These are phyloP conservation scores for Agrochola litura DNA, from an alignment of 2,888 invertebrate species.

Conservation along the genomic window DNA sequence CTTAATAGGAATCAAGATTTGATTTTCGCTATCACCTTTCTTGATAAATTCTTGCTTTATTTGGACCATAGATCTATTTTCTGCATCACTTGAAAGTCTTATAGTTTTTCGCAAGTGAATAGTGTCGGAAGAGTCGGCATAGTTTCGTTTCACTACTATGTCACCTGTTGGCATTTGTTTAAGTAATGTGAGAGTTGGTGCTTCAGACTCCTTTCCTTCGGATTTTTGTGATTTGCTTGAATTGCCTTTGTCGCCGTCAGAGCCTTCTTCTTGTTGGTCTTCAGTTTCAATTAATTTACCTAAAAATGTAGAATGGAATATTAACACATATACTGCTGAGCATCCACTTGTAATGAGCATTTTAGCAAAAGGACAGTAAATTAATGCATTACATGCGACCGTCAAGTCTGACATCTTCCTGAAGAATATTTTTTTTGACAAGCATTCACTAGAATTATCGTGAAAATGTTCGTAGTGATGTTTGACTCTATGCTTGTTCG, in stretches of 20 bases:
- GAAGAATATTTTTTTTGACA: no score
- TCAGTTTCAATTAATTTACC: constrained; percentile 92
- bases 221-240: constrained; percentile 77
- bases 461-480: no score
- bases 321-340: constrained; percentile 4
- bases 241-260: constrained; percentile 86
- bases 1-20: constrained; percentile 87
- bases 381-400: no score
- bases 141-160: constrained; percentile 85
- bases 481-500: no score
- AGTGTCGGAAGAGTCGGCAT: constrained; percentile 82
- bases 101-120: constrained; percentile 86
- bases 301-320: constrained; percentile 67
- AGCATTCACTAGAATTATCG: no score
- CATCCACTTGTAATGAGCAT: no score
- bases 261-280: constrained; percentile 90
- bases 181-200: constrained; percentile 83
- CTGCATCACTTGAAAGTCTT: constrained; percentile 85
- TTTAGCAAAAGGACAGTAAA: no score
- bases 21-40: constrained; percentile 87
- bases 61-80: constrained; percentile 86
- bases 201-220: constrained; percentile 81
- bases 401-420: no score
- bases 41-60: constrained; percentile 85
- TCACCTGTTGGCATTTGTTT: constrained; percentile 87